Percentiles rank a stretch among this genome's conserved stretches.
Conservation (phyloP, 1,140 invertebrate species). For the Himalopsyche phryganea region DNA sequence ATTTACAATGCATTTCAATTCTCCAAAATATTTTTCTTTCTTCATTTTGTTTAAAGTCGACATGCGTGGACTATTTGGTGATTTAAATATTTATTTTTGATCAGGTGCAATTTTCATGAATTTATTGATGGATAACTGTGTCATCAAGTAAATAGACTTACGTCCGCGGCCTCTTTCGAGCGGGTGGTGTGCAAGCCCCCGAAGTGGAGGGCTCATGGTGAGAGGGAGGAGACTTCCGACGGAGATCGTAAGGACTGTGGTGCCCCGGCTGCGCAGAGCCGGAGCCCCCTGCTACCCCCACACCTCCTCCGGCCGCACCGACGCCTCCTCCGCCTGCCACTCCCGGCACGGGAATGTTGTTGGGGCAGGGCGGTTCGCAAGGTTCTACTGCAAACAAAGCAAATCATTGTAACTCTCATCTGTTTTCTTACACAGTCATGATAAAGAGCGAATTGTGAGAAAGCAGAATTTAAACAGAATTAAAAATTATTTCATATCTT, state of each 20-base stretch:
- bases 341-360: constrained; percentile 60
- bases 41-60: too few species aligned
- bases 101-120: too few species aligned
- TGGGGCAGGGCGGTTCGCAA: constrained; percentile 69
- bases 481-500: too few species aligned
- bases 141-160: constrained; percentile 51
- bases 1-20: too few species aligned
- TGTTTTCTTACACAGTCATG: too few species aligned
- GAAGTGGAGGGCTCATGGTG: constrained; percentile 59
- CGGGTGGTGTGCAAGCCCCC: constrained; percentile 68
- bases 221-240: constrained; percentile 74
- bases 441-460: too few species aligned
- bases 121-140: too few species aligned
- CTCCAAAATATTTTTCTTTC: too few species aligned
- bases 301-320: constrained; percentile 45
- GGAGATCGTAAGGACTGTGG: constrained; percentile 80
- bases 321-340: constrained; percentile 52
- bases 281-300: constrained; percentile 42
- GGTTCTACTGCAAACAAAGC: constrained; percentile 59
- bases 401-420: too few species aligned
- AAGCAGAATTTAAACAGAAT: too few species aligned
- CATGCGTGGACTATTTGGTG: too few species aligned
- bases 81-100: too few species aligned
- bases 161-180: constrained; percentile 76
- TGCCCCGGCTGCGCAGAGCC: constrained; percentile 53